Conservation (phyloP, 2,113 vertebrate species). For the Rhombomys opimus region DNA sequence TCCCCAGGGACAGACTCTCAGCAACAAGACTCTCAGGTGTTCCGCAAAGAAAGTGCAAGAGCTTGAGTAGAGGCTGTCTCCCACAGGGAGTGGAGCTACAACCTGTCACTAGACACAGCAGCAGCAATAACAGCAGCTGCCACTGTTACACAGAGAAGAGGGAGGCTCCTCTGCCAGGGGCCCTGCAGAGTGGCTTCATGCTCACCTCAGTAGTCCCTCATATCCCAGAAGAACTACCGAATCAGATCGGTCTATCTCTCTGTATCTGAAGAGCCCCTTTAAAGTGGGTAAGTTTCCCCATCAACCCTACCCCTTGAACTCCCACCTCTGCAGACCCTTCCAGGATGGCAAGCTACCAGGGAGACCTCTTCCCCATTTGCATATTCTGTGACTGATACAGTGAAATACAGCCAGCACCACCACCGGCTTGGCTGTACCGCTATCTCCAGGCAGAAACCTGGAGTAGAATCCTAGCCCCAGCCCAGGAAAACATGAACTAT, state of each 20-base stretch:
- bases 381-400: not conserved
- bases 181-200: not conserved
- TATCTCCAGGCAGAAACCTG: constrained; percentile 30
- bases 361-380: not conserved
- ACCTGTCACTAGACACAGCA: not conserved
- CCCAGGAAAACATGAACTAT: constrained; percentile 59
- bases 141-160: not conserved
- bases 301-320: not conserved
- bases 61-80: not conserved
- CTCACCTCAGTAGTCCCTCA: not conserved
- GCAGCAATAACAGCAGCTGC: not conserved
- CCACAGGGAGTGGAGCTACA: not conserved
- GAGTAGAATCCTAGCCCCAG: constrained; percentile 30
- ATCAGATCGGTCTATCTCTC: not conserved
- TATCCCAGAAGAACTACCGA: not conserved
- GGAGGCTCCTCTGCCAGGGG: not conserved
- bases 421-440: not conserved
- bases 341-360: not conserved
- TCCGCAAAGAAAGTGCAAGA: not conserved
- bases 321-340: not conserved
- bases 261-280: not conserved
- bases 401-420: not conserved
- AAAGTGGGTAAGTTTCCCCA: not conserved
- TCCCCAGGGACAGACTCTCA: not conserved
- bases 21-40: not conserved